These are phyloP conservation scores for Machimus rusticus DNA, from an alignment of 2,888 invertebrate species.

Conservation along the genomic window DNA sequence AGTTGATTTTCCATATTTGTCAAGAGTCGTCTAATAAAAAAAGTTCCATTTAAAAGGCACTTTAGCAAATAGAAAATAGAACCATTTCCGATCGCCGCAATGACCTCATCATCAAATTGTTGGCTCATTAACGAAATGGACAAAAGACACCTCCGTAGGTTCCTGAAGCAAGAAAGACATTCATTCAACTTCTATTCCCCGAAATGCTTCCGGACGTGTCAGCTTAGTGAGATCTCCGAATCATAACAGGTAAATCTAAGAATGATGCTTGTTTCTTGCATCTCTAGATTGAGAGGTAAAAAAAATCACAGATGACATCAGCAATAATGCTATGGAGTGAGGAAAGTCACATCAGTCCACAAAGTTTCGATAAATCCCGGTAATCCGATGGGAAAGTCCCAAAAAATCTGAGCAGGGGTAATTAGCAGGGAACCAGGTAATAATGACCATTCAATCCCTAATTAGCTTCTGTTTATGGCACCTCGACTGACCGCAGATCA, in stretches of 20 bases:
- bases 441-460: slow-evolving; percentile 33
- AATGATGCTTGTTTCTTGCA: background rate
- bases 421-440: slow-evolving; percentile 33
- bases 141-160: background rate
- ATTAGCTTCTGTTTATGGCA: slow-evolving; percentile 48
- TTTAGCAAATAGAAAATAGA: background rate
- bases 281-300: background rate
- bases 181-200: background rate
- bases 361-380: background rate
- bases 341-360: background rate
- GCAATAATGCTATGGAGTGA: background rate
- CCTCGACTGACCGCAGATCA: background rate
- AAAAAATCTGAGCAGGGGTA: background rate
- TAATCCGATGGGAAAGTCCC: background rate
- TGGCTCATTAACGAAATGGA: background rate
- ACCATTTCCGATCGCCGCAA: background rate
- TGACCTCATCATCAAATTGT: background rate
- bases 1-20: background rate
- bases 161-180: background rate
- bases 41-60: background rate
- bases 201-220: background rate
- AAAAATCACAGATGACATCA: background rate
- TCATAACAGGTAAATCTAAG: background rate
- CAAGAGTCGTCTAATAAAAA: background rate
- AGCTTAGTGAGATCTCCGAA: background rate